Evolutionary conservation across 2,888 invertebrate species (phyloP), one percentile per base, ranked within the genome.

Genomic region (Tetheella fluctuosa): DNA sequence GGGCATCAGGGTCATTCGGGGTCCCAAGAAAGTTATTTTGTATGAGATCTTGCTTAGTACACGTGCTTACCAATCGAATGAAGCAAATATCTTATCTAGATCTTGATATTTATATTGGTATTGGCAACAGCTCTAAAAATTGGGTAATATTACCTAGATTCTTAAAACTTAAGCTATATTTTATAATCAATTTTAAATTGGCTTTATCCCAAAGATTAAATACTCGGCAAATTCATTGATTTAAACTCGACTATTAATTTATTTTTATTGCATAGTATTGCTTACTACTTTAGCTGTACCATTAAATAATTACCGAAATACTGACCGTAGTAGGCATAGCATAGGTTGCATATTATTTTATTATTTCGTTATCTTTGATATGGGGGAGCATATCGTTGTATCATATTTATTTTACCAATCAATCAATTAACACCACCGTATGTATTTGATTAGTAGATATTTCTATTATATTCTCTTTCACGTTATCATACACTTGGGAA

Each of bases 401-500:
- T 42, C 42, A 7, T 42, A 42, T 42, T 42, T 17, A 48, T 20
- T 20, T 20, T 8, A 48, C 48, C 48, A 8, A 20, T 48, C 48
- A 20, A 48, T 48, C 48, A 48, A 48, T 48, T 20, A 10, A 48
- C 20, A 48, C 17, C 6, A 13, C n/a, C n/a, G n/a, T 20, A 48
- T 20, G 48, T 48, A 48, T 48, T 42, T 48, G 48, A 48, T 48
- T 48, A 20, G 48, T 20, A 48, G 48, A 48, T 20, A 48, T 57
- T 58, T 67, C 52, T 65, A 61, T 67, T 69, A 59, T 56, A 59
- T 65, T 6, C 2, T 53, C 59, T 60, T 57, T 65, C 58, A 61
- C 60, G 58, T 59, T 65, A 64, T 69, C 59, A 58, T 59, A 67
- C 61, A 59, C 58, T 58, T 66, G 60, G 67, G 59, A 68, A 68